These are phyloP conservation scores for Greenwoodochromis staneri DNA, from an alignment of 2,113 vertebrate species.

Conservation along the genomic window DNA sequence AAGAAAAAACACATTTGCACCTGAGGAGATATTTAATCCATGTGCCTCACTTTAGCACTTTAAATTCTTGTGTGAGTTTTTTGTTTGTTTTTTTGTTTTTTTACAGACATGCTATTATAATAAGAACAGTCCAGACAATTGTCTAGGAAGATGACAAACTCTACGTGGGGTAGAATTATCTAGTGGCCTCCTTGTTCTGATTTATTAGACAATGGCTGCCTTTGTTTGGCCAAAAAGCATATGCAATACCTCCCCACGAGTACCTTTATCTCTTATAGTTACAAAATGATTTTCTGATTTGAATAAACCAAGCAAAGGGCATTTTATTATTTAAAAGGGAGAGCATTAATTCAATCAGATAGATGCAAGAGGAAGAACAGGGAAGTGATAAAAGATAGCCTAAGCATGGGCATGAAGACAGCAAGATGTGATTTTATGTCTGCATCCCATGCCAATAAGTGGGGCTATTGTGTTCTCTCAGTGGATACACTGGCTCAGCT, in stretches of 20 bases:
- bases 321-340: constrained; percentile 46
- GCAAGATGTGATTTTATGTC: constrained; percentile 29
- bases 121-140: background rate
- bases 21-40: background rate
- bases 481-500: constrained; percentile 41
- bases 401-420: constrained; percentile 18
- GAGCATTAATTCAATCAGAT: constrained; percentile 57
- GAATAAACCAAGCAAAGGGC: constrained; percentile 20
- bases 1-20: background rate
- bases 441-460: constrained; percentile 32
- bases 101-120: background rate
- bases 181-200: background rate
- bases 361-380: constrained; percentile 40
- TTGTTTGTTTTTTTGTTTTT: background rate
- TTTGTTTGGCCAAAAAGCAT: background rate
- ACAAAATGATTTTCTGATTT: constrained; percentile 39
- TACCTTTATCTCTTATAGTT: constrained; percentile 14
- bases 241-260: background rate
- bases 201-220: background rate
- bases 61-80: background rate
- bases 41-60: background rate
- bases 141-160: background rate
- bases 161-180: background rate
- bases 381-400: constrained; percentile 59
- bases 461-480: constrained; percentile 54